These are phyloP conservation scores for Heliconius melpomene DNA, from an alignment of 1,140 invertebrate genomes.

Conservation along the genomic window DNA sequence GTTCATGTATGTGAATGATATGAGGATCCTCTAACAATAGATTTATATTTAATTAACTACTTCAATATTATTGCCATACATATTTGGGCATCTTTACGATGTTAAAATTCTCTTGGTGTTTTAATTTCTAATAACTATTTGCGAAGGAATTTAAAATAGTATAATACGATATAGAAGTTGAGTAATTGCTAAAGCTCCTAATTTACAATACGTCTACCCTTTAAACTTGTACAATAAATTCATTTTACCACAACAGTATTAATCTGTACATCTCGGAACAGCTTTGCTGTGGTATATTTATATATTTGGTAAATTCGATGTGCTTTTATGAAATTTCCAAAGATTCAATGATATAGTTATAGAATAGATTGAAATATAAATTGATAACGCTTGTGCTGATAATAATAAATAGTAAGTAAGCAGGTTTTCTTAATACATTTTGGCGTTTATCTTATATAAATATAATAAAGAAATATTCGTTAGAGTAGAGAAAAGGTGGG, in stretches of 20 bases:
- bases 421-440: neutral
- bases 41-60: conserved; percentile 42
- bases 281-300: conserved; percentile 11
- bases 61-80: conserved; percentile 55
- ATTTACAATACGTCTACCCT: conserved; percentile 34
- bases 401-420: neutral
- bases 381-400: conserved; percentile 12
- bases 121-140: conserved; percentile 37
- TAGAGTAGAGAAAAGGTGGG: conserved; percentile 8
- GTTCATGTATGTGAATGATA: conserved; percentile 13
- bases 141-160: conserved; percentile 30
- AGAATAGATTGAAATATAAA: conserved; percentile 7
- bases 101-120: conserved; percentile 42
- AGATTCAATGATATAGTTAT: conserved; percentile 14
- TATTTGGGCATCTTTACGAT: conserved; percentile 48
- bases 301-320: conserved; percentile 32
- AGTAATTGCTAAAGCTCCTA: conserved; percentile 41
- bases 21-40: conserved; percentile 20
- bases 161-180: conserved; percentile 33
- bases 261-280: conserved; percentile 21
- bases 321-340: conserved; percentile 23
- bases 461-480: neutral
- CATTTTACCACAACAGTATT: conserved; percentile 23
- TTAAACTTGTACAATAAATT: conserved; percentile 42
- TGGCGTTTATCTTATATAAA: neutral